phyloP scores from a whole-genome alignment of 2,888 invertebrate species.

The Lacanobia oleracea region DNA sequence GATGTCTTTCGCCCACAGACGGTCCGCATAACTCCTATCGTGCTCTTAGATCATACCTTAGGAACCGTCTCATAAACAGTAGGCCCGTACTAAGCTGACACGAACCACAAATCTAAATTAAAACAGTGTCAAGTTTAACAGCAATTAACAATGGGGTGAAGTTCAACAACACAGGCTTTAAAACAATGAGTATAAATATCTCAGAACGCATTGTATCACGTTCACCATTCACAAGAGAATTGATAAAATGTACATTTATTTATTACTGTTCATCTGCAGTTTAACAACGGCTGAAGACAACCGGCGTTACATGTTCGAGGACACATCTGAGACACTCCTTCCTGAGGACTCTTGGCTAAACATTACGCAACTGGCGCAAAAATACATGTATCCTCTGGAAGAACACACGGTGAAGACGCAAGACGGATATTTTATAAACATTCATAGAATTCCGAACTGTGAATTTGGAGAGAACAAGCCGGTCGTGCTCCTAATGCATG shows the following conservation, averaged over 20 bases:
- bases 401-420: slow-evolving; percentile 77
- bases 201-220: slow-evolving; percentile 38
- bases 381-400: slow-evolving; percentile 77
- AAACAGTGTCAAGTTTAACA: slow-evolving; percentile 53
- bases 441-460: slow-evolving; percentile 76
- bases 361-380: slow-evolving; percentile 72
- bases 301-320: slow-evolving; percentile 34
- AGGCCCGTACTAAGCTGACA: slow-evolving; percentile 3
- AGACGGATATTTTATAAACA: slow-evolving; percentile 79
- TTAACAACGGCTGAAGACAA: slow-evolving; percentile 40
- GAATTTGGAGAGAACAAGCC: slow-evolving; percentile 61
- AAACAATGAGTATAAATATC: slow-evolving; percentile 48
- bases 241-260: slow-evolving; percentile 54
- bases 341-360: slow-evolving; percentile 75
- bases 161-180: slow-evolving; percentile 49
- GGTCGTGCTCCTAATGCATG: slow-evolving; percentile 94
- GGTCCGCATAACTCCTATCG: no score
- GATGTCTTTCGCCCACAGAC: background rate
- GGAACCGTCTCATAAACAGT: background rate
- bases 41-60: background rate
- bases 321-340: slow-evolving; percentile 27
- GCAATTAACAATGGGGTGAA: slow-evolving; percentile 61
- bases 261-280: slow-evolving; percentile 45
- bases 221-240: slow-evolving; percentile 25
- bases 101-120: slow-evolving; percentile 47